These are phyloP conservation scores for Podarcis raffonei DNA, from an alignment of 2,113 vertebrate species.

Conservation along the genomic window DNA sequence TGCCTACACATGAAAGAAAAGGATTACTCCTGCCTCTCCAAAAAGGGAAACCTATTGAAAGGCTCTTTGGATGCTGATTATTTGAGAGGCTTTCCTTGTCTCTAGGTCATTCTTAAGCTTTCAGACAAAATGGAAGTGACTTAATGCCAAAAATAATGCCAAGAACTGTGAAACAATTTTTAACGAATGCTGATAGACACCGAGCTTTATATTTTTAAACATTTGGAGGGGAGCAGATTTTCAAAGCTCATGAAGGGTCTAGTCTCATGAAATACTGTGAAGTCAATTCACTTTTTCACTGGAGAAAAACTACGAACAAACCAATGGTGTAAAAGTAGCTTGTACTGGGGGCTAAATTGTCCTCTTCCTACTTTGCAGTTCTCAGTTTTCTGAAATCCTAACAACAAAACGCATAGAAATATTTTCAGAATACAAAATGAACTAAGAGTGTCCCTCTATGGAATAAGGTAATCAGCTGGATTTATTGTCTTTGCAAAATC, in stretches of 20 bases:
- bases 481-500: conserved; percentile 72
- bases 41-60: neutral
- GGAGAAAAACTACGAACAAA: neutral
- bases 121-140: conserved; percentile 5
- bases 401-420: conserved; percentile 10
- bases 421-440: conserved; percentile 51
- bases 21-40: neutral
- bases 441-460: conserved; percentile 37
- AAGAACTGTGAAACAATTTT: neutral
- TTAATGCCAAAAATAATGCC: neutral
- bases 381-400: neutral
- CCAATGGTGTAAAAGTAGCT: neutral
- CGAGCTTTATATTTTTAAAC: conserved; percentile 8
- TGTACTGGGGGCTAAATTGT: rapidly evolving
- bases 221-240: neutral
- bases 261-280: neutral
- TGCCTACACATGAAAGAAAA: neutral
- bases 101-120: neutral
- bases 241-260: neutral
- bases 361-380: neutral
- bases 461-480: conserved; percentile 59
- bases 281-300: neutral
- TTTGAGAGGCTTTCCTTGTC: neutral
- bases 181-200: conserved; percentile 5
- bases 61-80: neutral